Base-by-base conservation (phyloP, 2,113 vertebrate species). In the Oceanites oceanicus region DNA sequence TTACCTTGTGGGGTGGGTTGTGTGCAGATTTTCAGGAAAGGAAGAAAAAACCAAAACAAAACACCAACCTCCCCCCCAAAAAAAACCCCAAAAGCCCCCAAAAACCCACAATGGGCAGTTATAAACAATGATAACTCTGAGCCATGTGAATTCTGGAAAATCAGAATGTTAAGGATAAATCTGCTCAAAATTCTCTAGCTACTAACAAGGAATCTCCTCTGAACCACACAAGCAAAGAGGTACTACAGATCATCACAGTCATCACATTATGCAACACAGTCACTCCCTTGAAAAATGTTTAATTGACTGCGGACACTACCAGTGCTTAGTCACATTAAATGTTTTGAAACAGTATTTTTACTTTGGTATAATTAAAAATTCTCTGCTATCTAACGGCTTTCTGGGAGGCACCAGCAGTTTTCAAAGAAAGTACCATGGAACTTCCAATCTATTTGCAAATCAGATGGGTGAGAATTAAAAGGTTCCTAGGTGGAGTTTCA, bases 21-120 rank as follows among this genome's bases (percentile, higher is more conserved):
- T 30, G 23, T 26, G 26, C 2, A 3, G 45, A 72, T 75, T 83
- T 80, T 95, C 47, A 42, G 47, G 66, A 56, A 89, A 52, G 6
- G 18, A 19, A 62, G 21, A 56, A 47, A 34, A 22, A 68, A 53
- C 15, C 30, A 45, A 45, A 63, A 19, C 27, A 21, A 21, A 74
- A 15, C 15, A 4, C 32, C 18, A 14, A 14, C 2, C 32, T 7
- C 55, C 32, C 7, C 18, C 7, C 6, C 42, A 12, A 11, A 30
- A 52, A 4, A 65, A n/a, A 22, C 3, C 13, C 2, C 0, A 3
- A 14, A 34, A 8, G 10, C 2, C 0, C 4, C 7, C 44, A 27
- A 10, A 52, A 58, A 4, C 7, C 7, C 29, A 2, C 42, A 78
- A 22, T 5, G 8, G 32, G 36, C 15, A 78, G 11, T 27, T 65